Conservation (phyloP, 1,140 invertebrate species). For the Saxidomus purpurata region DNA sequence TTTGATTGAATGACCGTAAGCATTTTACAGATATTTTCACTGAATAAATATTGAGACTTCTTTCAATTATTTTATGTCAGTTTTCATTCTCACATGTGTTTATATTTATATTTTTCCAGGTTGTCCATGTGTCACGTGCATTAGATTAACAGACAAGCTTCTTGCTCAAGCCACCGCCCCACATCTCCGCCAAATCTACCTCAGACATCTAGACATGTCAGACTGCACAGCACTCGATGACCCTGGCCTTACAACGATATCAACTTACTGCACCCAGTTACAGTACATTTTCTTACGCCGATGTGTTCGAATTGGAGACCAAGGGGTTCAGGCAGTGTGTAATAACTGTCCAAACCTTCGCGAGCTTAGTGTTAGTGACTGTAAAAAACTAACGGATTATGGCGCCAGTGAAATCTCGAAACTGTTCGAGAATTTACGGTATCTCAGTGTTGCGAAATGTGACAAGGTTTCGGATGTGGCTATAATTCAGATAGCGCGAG, state of each 20-base stretch:
- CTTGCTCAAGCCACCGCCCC: conserved; percentile 87
- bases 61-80: too few species aligned
- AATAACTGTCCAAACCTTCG: conserved; percentile 92
- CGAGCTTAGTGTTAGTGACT: conserved; percentile 96
- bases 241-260: conserved; percentile 92
- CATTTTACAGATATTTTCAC: too few species aligned
- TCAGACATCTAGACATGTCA: conserved; percentile 89
- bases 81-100: too few species aligned
- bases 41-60: too few species aligned
- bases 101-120: conserved; percentile 87
- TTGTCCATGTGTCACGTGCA: conserved; percentile 90
- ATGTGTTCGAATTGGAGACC: conserved; percentile 89
- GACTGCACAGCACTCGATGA: conserved; percentile 95
- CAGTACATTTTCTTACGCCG: conserved; percentile 95
- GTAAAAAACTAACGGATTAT: conserved; percentile 95
- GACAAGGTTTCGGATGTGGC: conserved; percentile 96
- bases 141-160: conserved; percentile 89
- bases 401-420: conserved; percentile 96
- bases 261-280: conserved; percentile 94
- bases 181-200: conserved; percentile 84
- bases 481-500: conserved; percentile 94
- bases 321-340: conserved; percentile 90
- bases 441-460: conserved; percentile 97
- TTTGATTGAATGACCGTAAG: too few species aligned
- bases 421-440: conserved; percentile 93